These are phyloP conservation scores for Bergia sp. DNA, from an alignment of 92 coral and sea anemone genomes.

Conservation along the genomic window DNA sequence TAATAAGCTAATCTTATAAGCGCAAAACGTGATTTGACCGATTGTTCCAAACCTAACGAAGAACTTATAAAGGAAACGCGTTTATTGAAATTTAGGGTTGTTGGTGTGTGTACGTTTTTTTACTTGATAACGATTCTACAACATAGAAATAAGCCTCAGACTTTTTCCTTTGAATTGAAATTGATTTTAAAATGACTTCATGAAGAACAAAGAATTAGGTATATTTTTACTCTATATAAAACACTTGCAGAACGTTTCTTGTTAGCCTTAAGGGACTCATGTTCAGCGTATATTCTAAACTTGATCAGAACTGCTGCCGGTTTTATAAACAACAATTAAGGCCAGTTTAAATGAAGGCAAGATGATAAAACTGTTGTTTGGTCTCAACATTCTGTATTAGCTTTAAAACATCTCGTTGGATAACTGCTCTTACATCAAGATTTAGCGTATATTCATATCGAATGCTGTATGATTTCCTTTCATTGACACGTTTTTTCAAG, in stretches of 20 bases:
- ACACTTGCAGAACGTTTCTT: not conserved
- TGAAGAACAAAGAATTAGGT: slow-evolving; percentile 10
- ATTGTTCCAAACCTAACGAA: slow-evolving; percentile 10
- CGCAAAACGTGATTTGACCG: slow-evolving; percentile 15
- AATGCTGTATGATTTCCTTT: too few relatives aligned
- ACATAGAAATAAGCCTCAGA: not conserved
- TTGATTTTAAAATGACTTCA: slow-evolving; percentile 1
- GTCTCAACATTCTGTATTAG: too few relatives aligned
- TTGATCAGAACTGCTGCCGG: not conserved
- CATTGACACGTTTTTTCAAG: too few relatives aligned
- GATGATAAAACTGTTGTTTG: too few relatives aligned
- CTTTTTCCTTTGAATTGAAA: not conserved
- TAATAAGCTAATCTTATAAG: slow-evolving; percentile 11
- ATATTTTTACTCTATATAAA: not conserved
- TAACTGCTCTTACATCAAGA: too few relatives aligned
- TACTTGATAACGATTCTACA: not conserved
- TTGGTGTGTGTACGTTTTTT: not conserved
- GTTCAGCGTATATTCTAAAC: not conserved
- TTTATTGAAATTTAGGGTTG: not conserved
- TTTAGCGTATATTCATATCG: too few relatives aligned
- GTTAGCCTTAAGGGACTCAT: not conserved
- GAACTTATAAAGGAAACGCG: not conserved
- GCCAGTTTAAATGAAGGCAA: too few relatives aligned
- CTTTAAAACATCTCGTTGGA: too few relatives aligned
- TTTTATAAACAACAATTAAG: not conserved